Percentiles rank a stretch among this genome's conserved stretches.
Conservation (phyloP, 2,113 vertebrate species). For the Agapornis roseicollis region DNA sequence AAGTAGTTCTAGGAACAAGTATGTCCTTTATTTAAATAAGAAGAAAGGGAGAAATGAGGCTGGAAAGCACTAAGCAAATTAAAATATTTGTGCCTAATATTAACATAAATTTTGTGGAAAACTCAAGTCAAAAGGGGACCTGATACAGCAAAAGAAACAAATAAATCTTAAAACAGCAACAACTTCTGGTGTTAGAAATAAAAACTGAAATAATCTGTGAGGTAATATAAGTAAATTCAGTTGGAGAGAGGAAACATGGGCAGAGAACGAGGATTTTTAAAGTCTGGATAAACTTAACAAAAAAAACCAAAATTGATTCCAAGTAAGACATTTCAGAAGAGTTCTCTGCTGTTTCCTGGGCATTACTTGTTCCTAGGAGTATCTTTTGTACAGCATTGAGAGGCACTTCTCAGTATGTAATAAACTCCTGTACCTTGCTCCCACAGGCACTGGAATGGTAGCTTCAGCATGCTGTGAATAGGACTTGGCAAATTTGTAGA, state of each 20-base stretch:
- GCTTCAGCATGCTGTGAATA: neutral
- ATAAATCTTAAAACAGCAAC: neutral
- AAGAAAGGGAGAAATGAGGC: neutral
- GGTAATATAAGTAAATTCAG: neutral
- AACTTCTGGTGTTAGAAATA: neutral
- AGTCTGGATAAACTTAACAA: neutral
- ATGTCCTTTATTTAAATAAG: neutral
- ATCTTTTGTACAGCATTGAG: neutral
- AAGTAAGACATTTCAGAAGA: neutral
- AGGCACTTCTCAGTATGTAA: neutral
- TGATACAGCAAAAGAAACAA: constrained; percentile 29
- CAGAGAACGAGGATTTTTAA: neutral
- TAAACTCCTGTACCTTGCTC: neutral
- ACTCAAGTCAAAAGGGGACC: neutral
- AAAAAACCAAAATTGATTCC: neutral
- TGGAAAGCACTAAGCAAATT: neutral
- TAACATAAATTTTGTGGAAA: neutral
- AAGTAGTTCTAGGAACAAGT: neutral
- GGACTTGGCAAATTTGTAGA: neutral
- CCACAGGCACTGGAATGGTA: fast-evolving
- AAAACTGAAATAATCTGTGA: neutral
- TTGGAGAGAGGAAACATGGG: neutral
- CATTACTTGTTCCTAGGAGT: neutral
- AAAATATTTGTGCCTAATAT: neutral
- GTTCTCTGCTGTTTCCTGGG: neutral